Conservation (phyloP, 64 coral and sea anemone genomes). For the Acropora tenuis region DNA sequence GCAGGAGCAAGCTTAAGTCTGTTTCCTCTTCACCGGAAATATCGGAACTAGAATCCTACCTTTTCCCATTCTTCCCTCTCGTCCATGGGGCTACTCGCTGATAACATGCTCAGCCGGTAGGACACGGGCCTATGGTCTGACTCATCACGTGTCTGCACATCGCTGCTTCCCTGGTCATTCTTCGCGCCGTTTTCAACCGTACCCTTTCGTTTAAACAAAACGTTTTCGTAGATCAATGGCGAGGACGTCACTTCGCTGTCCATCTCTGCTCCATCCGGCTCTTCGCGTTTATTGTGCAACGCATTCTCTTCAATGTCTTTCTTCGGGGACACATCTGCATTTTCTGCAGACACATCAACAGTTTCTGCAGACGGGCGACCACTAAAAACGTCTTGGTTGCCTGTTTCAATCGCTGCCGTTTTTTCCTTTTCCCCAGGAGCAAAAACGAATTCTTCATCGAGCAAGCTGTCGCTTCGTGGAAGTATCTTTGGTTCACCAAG, state of each 20-base stretch:
- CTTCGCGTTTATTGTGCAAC: conserved; percentile 11
- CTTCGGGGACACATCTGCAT: neutral
- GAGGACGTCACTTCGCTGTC: conserved; percentile 30
- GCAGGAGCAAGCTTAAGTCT: too few species aligned
- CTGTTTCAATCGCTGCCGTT: neutral
- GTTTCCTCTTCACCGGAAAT: too few species aligned
- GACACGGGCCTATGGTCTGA: neutral
- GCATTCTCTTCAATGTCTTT: neutral
- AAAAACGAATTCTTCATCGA: conserved; percentile 59
- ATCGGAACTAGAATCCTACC: conserved; percentile 21
- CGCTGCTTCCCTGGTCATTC: neutral
- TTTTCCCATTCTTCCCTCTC: conserved; percentile 95
- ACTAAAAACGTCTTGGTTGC: conserved; percentile 76
- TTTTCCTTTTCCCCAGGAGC: neutral
- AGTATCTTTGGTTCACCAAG: neutral
- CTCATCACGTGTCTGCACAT: neutral
- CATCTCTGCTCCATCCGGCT: conserved; percentile 10
- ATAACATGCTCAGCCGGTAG: conserved; percentile 68
- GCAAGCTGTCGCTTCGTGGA: conserved; percentile 67
- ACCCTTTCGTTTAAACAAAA: conserved; percentile 80
- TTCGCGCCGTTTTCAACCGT: neutral
- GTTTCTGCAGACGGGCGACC: conserved; percentile 23
- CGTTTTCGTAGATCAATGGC: conserved; percentile 95
- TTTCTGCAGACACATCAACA: neutral
- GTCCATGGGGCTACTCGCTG: conserved; percentile 69